Base-by-base conservation (phyloP, 1,140 invertebrate genomes). In the Leptinotarsa lineolata region DNA sequence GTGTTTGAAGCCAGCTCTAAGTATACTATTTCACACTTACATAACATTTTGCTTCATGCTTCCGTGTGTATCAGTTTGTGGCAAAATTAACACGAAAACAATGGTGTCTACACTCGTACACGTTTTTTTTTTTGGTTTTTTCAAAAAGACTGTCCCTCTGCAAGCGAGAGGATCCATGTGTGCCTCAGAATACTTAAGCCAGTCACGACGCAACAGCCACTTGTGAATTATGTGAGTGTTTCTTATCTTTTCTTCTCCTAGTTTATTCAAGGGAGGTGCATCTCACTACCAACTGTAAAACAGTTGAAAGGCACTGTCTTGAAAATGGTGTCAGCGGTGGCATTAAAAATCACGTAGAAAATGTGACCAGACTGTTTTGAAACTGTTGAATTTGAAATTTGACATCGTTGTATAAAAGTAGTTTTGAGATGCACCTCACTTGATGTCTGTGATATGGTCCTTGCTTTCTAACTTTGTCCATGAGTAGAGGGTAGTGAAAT, bases 101-200 rank as follows among this genome's bases (percentile, higher is more conserved):
- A 54, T 54, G 16, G 48, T 54, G 48, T 54, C n/a, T 54, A 16
- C 48, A 54, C 48, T 54, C 48, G 16, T 54, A 54, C 48, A 54
- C 48, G 16, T 54, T 18, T 54, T 54, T 54, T 46, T 5, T 16
- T 54, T 39, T 39, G 30, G 30, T 54, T 54, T 54, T 54, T 48
- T 48, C 68, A 20, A 69, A 69, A 79, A 81, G 79, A 77, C 77
- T 77, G 63, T 76, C 76, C 70, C 80, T 81, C 79, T 80, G 70
- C 79, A 79, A 73, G 72, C 77, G 77, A 81, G 79, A 74, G 75
- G 77, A 74, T 75, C 81, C 44, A 74, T 73, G 61, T 76, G 64
- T 75, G 68, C 68, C 78, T 68, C 73, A 65, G 78, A 77, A 75
- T 63, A 73, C 61, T 73, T 79, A 74, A 77, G 74, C 60, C 68